phyloP scores from a whole-genome alignment of 2,113 vertebrate species.

The Silurus asotus region DNA sequence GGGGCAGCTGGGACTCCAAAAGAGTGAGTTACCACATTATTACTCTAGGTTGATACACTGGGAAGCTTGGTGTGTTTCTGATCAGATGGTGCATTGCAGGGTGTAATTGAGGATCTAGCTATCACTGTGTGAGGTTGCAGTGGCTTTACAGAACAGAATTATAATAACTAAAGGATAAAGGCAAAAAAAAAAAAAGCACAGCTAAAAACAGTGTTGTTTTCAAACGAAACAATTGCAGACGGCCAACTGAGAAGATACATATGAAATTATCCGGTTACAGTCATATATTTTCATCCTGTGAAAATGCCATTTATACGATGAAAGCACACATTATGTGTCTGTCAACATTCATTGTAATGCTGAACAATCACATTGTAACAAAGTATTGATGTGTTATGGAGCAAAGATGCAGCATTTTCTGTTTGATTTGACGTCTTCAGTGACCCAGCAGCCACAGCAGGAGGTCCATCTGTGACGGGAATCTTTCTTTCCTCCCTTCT shows the following conservation, averaged over 20 bases:
- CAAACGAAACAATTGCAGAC: too few relatives aligned
- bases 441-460: slow-evolving; percentile 70
- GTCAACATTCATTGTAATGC: neutral
- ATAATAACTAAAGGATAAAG: neutral
- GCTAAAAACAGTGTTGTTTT: neutral
- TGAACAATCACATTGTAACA: slow-evolving; percentile 6
- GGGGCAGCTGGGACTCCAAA: slow-evolving; percentile 59
- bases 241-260: too few relatives aligned
- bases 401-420: neutral
- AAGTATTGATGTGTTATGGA: neutral
- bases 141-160: neutral
- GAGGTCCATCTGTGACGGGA: slow-evolving; percentile 68
- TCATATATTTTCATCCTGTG: neutral
- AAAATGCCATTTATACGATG: slow-evolving; percentile 6
- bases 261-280: neutral
- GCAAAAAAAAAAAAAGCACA: neutral
- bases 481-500: slow-evolving; percentile 43
- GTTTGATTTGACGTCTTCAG: slow-evolving; percentile 56
- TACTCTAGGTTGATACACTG: slow-evolving; percentile 54
- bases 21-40: slow-evolving; percentile 64
- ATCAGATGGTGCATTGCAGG: slow-evolving; percentile 32
- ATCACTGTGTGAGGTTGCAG: slow-evolving; percentile 34
- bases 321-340: neutral
- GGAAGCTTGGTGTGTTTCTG: slow-evolving; percentile 39
- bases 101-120: slow-evolving; percentile 30